Conservation (phyloP, 2,888 invertebrate genomes). For the Spisula solida region DNA sequence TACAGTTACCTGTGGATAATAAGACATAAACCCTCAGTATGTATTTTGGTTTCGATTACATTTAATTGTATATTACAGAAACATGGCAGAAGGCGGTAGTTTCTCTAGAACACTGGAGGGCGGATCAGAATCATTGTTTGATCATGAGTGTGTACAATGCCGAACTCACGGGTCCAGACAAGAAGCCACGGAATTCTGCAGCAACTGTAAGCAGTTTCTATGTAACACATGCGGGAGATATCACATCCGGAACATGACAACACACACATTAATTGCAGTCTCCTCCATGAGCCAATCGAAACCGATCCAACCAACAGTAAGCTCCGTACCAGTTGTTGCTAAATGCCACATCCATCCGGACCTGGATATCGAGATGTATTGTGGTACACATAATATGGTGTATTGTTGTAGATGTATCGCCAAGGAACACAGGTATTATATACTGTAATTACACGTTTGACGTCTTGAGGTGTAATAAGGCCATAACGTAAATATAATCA, state of each 20-base stretch:
- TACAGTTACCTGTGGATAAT: too few relatives aligned
- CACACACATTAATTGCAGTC: not conserved
- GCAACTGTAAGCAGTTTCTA: not conserved
- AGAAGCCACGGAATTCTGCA: not conserved
- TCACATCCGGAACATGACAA: not conserved
- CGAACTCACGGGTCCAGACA: not conserved
- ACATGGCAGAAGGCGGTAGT: too few relatives aligned
- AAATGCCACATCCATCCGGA: slow-evolving; percentile 24
- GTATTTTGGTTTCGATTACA: not conserved
- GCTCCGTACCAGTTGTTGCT: not conserved
- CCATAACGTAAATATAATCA: too few relatives aligned
- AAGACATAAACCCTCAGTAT: too few relatives aligned
- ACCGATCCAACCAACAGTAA: not conserved
- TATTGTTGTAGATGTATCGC: slow-evolving; percentile 16
- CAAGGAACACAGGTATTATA: slow-evolving; percentile 4
- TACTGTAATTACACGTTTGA: too few relatives aligned
- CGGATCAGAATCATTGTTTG: not conserved
- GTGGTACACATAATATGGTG: slow-evolving; percentile 12
- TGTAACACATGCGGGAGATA: slow-evolving; percentile 2
- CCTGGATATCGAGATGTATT: too few relatives aligned
- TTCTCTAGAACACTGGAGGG: not conserved
- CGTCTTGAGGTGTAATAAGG: too few relatives aligned
- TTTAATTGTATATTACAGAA: too few relatives aligned
- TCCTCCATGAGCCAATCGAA: not conserved
- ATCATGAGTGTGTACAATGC: not conserved